Base-by-base conservation (phyloP, 2,113 vertebrate genomes). In the Gopherus evgoodei region DNA sequence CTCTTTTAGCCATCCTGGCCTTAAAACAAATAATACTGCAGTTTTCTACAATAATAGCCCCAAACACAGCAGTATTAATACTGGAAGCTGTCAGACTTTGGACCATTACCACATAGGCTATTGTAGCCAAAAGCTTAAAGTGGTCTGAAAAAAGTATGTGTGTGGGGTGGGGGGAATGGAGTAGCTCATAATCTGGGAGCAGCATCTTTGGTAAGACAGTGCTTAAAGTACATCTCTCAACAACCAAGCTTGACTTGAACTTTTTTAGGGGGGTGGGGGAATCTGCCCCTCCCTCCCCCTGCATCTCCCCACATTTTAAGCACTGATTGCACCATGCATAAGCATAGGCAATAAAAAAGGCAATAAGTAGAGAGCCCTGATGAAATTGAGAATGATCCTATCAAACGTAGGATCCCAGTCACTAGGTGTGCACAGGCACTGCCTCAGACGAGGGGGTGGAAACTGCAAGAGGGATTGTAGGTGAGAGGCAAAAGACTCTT, bases 381-480 rank as follows among this genome's bases (percentile, higher is more conserved):
- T 22, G 14, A 38, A 88, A 95, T 38, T 3, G 4, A 19, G 56
- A 91, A 3, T 7, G 35, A 94, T 29, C 0, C 2, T 17, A 1
- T 6, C 27, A 49, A 2, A 13, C 38, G 22, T 83, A 0, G 0
- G 10, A 44, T 8, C 8, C 47, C 62, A n/a, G 21, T 62, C 88
- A 88, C 80, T 2, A 42, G 69, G 72, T 22, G 19, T 22, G n/a
- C 38, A 38, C 22, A 25, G 53, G 52, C 92, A 83, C 80, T n/a
- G 76, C 72, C 31, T 82, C 56, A 85, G 72, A 14, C 69, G 13
- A 0, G 93, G 52, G 62, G 86, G 81, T 4, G 65, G 29, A 11
- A 1, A 0, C 14, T 87, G 38, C 47, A 59, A 27, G 6, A 57
- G 29, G 62, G 62, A 31, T n/a, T n/a, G 31, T 35, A 65, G 4